Percentiles rank a stretch among this genome's conserved stretches.
Conservation (phyloP, 2,888 invertebrate species). For the Drosophila paramelanica region DNA sequence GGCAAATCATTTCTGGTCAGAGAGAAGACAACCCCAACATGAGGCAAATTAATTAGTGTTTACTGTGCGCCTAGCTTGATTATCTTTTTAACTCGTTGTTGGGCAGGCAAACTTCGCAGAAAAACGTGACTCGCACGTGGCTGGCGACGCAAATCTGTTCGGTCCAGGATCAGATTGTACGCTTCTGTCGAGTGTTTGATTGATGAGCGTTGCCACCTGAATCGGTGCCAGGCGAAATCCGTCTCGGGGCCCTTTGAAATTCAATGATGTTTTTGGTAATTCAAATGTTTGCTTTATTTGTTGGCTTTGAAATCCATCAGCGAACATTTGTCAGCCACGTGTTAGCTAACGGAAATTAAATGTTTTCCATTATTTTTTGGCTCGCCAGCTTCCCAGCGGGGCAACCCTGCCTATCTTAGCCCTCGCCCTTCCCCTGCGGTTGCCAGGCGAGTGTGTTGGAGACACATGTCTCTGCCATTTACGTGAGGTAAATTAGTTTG, state of each 20-base stretch:
- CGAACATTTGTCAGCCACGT: slow-evolving; percentile 35
- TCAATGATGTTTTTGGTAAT: slow-evolving; percentile 37
- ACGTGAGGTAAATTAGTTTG: slow-evolving; percentile 44
- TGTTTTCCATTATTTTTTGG: slow-evolving; percentile 53
- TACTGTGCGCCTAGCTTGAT: too few species aligned
- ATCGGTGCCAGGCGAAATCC: slow-evolving; percentile 32
- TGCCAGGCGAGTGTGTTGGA: neutral
- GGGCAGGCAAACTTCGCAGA: slow-evolving; percentile 14
- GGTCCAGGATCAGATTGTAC: neutral
- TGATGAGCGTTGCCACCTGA: slow-evolving; percentile 46
- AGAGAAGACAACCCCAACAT: neutral
- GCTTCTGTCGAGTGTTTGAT: slow-evolving; percentile 51
- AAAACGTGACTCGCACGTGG: slow-evolving; percentile 40
- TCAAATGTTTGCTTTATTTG: slow-evolving; percentile 18
- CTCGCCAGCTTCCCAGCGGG: neutral
- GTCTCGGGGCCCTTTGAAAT: slow-evolving; percentile 35
- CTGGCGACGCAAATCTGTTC: neutral
- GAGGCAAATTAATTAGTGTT: slow-evolving; percentile 63
- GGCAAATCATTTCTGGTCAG: neutral
- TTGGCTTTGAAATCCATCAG: slow-evolving; percentile 9
- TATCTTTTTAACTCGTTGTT: slow-evolving; percentile 27
- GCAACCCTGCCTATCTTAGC: too few species aligned
- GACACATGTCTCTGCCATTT: slow-evolving; percentile 53
- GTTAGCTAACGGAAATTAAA: slow-evolving; percentile 70
- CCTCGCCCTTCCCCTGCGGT: neutral